phyloP scores from a whole-genome alignment of 1,140 invertebrate species.

The Diabrotica virgifera region DNA sequence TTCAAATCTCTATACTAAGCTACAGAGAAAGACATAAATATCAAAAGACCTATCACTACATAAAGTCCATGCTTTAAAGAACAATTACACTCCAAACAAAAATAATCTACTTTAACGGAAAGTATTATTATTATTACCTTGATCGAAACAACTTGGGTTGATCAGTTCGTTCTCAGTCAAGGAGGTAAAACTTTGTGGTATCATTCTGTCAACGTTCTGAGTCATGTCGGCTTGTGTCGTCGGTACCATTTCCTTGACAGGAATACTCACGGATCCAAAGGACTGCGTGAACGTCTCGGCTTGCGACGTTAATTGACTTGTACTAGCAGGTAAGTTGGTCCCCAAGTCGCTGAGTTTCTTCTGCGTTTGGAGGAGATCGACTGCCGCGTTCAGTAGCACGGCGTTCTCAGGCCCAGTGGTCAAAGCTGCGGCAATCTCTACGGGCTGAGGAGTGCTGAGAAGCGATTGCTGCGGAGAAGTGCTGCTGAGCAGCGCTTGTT shows the following conservation, averaged over 20 bases:
- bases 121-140: constrained; percentile 54
- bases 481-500: constrained; percentile 24
- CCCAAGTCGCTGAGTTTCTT: constrained; percentile 39
- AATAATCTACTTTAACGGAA: constrained; percentile 13
- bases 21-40: background rate
- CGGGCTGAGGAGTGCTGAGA: constrained; percentile 38
- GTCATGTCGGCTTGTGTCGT: constrained; percentile 28
- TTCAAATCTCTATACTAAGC: background rate
- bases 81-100: background rate
- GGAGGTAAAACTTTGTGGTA: constrained; percentile 69
- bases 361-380: constrained; percentile 54
- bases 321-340: constrained; percentile 14
- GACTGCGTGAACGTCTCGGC: background rate
- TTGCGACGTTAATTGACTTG: constrained; percentile 1
- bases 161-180: constrained; percentile 83
- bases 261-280: constrained; percentile 22
- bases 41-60: background rate
- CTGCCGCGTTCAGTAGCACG: constrained; percentile 63
- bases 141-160: constrained; percentile 81
- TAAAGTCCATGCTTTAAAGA: background rate
- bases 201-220: constrained; percentile 50
- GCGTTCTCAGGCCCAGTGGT: constrained; percentile 64
- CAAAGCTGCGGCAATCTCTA: constrained; percentile 45
- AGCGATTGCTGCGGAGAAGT: constrained; percentile 21
- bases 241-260: constrained; percentile 35